A percentile compares a stretch with the other conserved stretches of the same genome.
Conservation (phyloP, 2,888 invertebrate genomes). For the Drosophila diplacantha region DNA sequence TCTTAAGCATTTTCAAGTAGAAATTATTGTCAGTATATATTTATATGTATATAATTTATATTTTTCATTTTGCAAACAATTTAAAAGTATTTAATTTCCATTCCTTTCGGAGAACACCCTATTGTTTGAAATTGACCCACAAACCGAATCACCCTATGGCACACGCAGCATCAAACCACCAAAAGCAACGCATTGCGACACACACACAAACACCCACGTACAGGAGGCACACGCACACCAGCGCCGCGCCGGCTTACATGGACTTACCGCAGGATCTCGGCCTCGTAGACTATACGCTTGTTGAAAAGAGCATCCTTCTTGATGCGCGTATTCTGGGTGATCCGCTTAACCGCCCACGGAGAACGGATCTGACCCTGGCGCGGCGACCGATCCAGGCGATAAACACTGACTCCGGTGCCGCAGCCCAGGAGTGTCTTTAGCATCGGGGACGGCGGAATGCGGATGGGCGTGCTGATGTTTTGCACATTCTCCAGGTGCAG, state of each 20-base stretch:
- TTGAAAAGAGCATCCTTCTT: conserved; percentile 68
- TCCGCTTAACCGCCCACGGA: conserved; percentile 91
- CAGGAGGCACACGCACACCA: conserved; percentile 14
- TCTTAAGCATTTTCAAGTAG: neutral
- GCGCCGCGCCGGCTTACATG: too few species aligned
- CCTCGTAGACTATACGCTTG: conserved; percentile 84
- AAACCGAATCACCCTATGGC: conserved; percentile 18
- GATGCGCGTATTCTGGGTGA: conserved; percentile 78
- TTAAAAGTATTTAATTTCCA: neutral
- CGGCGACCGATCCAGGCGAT: conserved; percentile 86
- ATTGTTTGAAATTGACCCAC: neutral
- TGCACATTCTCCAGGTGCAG: conserved; percentile 67
- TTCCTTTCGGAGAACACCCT: neutral
- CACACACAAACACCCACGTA: conserved; percentile 6
- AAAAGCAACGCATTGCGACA: conserved; percentile 3
- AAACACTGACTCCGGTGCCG: conserved; percentile 89
- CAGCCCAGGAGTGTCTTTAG: conserved; percentile 84
- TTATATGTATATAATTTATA: neutral
- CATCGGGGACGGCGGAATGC: conserved; percentile 86
- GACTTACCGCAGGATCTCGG: conserved; percentile 81
- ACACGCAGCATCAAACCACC: conserved; percentile 19
- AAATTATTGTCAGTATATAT: too few species aligned
- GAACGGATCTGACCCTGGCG: conserved; percentile 83
- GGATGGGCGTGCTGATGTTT: conserved; percentile 68
- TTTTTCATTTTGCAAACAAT: neutral